A percentile compares a stretch with the other conserved stretches of the same genome.
Evolutionary conservation across 1,140 invertebrate species (phyloP).

Genomic region (Aphis gossypii): DNA sequence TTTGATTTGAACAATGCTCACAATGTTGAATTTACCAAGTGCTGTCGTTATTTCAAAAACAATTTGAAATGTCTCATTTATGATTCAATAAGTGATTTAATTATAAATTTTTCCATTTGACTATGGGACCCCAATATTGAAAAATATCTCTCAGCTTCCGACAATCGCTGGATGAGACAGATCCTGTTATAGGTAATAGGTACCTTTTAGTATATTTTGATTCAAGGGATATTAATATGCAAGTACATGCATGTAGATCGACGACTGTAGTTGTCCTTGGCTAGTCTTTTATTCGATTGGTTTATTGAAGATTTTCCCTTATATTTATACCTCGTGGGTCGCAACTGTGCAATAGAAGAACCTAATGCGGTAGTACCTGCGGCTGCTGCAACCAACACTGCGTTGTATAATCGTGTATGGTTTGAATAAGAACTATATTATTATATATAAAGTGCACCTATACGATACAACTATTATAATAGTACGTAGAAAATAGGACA

Average conservation of each 20-base stretch:
- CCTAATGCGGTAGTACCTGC: background rate
- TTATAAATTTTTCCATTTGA: no score
- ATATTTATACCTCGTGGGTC: background rate
- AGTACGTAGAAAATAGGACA: background rate
- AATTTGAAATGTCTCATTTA: no score
- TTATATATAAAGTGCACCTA: background rate
- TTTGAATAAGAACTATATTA: conserved; percentile 6
- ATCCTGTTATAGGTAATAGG: no score
- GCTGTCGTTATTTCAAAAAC: no score
- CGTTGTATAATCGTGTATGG: background rate
- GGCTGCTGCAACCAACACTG: background rate
- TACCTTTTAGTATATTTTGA: background rate
- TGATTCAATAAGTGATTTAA: no score
- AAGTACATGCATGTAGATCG: background rate
- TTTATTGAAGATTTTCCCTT: conserved; percentile 5
- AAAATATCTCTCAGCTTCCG: no score
- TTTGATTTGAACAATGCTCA: no score
- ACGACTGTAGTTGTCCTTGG: background rate
- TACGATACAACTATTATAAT: background rate
- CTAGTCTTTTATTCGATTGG: conserved; percentile 6
- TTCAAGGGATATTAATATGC: background rate
- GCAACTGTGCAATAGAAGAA: background rate
- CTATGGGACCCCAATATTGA: no score
- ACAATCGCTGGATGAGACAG: no score
- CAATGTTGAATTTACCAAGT: no score